Conservation (phyloP, 1,140 invertebrate genomes). For the Microplitis demolitor region DNA sequence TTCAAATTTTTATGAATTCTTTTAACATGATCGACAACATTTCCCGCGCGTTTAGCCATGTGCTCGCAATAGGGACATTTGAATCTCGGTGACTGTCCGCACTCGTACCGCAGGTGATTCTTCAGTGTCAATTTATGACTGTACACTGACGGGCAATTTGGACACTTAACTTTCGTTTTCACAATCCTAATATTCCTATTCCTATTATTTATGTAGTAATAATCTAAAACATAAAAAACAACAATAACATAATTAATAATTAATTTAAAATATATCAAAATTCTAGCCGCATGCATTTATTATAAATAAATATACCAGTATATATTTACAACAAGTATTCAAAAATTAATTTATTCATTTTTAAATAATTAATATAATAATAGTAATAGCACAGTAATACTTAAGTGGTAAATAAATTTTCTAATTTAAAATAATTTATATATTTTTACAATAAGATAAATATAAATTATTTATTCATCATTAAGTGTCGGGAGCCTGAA, state of each 20-base stretch:
- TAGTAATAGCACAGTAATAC: background rate
- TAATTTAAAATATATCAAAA: too few species aligned
- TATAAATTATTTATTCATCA: too few species aligned
- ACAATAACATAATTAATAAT: too few species aligned
- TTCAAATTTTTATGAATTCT: background rate
- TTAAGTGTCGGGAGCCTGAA: too few species aligned
- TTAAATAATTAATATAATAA: too few species aligned
- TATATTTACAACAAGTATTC: too few species aligned
- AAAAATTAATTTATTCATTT: too few species aligned
- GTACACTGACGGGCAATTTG: slow-evolving; percentile 37
- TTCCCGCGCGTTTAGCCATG: slow-evolving; percentile 9
- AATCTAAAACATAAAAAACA: background rate
- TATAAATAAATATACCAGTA: too few species aligned
- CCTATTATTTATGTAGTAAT: background rate
- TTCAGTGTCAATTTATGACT: slow-evolving; percentile 29
- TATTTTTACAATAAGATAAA: background rate
- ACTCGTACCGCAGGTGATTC: slow-evolving; percentile 52
- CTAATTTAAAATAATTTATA: background rate
- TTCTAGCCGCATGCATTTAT: too few species aligned
- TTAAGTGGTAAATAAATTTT: background rate
- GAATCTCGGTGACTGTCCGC: slow-evolving; percentile 43
- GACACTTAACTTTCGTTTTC: slow-evolving; percentile 28
- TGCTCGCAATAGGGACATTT: slow-evolving; percentile 40
- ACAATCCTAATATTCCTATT: background rate
- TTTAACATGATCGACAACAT: slow-evolving; percentile 24